Percentiles rank a stretch among this genome's conserved stretches.
Evolutionary conservation across 2,888 invertebrate genomes (phyloP).

Genomic region (Idaea dimidiata): DNA sequence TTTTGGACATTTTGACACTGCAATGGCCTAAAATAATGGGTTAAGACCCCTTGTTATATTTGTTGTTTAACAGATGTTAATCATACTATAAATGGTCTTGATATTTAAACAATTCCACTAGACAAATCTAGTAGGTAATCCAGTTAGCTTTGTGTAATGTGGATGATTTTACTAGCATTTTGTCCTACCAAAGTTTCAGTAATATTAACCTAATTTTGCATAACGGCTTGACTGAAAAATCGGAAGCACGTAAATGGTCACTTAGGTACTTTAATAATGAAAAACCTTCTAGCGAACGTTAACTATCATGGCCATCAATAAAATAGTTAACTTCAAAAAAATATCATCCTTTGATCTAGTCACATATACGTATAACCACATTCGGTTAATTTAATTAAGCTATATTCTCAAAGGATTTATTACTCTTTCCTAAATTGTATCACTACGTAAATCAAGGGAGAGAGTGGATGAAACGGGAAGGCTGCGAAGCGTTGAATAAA

Average conservation of each 20-base stretch:
- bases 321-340: neutral
- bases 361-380: neutral
- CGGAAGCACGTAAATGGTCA: neutral
- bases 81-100: too few species aligned
- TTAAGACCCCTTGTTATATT: too few species aligned
- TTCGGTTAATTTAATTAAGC: neutral
- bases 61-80: too few species aligned
- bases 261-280: neutral
- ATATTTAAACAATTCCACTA: too few species aligned
- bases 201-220: too few species aligned
- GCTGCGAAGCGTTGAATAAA: conserved; percentile 48
- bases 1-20: too few species aligned
- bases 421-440: neutral
- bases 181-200: too few species aligned
- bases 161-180: too few species aligned
- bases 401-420: neutral
- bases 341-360: neutral
- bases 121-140: too few species aligned
- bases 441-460: conserved; percentile 37
- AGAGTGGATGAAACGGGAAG: conserved; percentile 30
- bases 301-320: neutral
- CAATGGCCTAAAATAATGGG: too few species aligned
- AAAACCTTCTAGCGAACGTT: neutral
- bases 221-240: neutral
- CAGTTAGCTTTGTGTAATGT: too few species aligned